Base-by-base conservation (phyloP, 2,888 invertebrate species). In the Drosophila incognita region DNA sequence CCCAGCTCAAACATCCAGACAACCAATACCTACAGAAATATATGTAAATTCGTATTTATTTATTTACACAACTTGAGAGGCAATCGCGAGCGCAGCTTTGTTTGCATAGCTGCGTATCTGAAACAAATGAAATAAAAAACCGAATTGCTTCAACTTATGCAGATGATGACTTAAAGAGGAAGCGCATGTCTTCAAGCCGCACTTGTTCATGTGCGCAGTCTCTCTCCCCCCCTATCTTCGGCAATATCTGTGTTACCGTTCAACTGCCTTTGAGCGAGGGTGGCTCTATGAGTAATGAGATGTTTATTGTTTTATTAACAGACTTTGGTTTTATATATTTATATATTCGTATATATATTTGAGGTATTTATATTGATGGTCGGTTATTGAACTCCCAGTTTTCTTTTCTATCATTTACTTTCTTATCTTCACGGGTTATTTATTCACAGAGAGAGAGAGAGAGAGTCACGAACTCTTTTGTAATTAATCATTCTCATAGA, bases 121-220 rank as follows among this genome's bases (percentile, higher is more conserved):
- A 78, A 77, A 53, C 68, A 65, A 66, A 74, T 70, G 62, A 38
- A 56, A 38, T 46, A 62, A 58, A 74, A 62, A 62, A 46, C 29
- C 68, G 74, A 78, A 67, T 71, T 75, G 62, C 65, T 66, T 64
- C 69, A 75, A 64, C 70, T 69, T 59, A 35, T 75, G 59, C 68
- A 79, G 46, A 46, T 36, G 71, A 87, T 36, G 71, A 83, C 46
- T 52, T 70, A 64, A 87, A 84, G 87, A 85, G 84, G 87, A 85
- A 85, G 82, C 84, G 87, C 87, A 84, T 85, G 84, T 84, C 79
- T 84, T 84, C 63, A 74, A 87, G 85, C 81, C 57, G 84, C 84
- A 82, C 87, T 84, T 87, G 78, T 59, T 64, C 13, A 18, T 53
- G 63, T 51, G 29, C 29, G 29, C 36, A 29, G n/a, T 36, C 33